Conservation (phyloP, 2,797 vertebrate species). For the Petrocephalus schoutedeni region DNA sequence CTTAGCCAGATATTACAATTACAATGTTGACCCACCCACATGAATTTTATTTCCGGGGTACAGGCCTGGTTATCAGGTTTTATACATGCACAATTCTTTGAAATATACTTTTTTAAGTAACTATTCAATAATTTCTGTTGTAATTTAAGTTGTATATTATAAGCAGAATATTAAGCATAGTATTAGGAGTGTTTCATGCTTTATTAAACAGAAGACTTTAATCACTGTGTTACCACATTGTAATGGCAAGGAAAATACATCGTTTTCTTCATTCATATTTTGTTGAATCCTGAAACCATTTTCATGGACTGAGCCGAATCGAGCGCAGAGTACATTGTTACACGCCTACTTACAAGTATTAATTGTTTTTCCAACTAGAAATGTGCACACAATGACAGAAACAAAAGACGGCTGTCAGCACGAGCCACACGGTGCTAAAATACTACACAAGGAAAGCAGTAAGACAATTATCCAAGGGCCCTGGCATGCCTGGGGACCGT, state of each 20-base stretch:
- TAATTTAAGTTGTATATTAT: no score
- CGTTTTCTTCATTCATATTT: neutral
- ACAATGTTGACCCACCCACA: no score
- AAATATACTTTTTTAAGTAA: no score
- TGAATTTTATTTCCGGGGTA: no score
- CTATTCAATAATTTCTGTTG: no score
- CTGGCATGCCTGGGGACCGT: neutral
- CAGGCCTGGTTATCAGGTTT: no score
- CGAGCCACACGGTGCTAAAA: neutral
- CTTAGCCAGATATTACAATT: no score
- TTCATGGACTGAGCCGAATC: neutral
- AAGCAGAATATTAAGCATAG: no score
- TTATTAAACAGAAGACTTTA: neutral
- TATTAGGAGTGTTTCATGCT: neutral
- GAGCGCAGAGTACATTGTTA: neutral
- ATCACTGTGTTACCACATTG: neutral
- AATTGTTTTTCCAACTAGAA: neutral
- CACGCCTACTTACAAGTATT: neutral
- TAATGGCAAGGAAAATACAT: neutral
- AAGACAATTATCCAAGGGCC: neutral
- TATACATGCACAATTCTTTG: no score
- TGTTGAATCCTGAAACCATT: neutral
- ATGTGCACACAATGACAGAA: neutral
- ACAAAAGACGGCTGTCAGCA: neutral
- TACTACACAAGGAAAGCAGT: neutral